Percentiles rank a stretch among this genome's conserved stretches.
Conservation (phyloP, 2,113 vertebrate genomes). For the Gnathonemus echidnorhynchus region DNA sequence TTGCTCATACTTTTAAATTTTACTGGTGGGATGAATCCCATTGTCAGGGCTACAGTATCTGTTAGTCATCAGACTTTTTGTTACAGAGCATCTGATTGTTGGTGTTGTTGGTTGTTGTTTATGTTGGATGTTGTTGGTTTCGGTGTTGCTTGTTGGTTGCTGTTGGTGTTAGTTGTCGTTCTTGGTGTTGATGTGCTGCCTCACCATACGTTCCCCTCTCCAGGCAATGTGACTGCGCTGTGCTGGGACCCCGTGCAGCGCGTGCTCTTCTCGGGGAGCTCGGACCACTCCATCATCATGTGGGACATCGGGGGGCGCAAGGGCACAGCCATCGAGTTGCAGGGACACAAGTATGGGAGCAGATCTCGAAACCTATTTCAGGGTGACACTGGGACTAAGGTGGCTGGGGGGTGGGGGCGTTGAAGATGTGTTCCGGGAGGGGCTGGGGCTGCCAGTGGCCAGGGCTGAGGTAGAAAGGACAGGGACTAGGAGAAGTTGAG, state of each 20-base stretch:
- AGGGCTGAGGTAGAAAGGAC: neutral
- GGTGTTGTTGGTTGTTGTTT: neutral
- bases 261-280: constrained; percentile 90
- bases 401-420: neutral
- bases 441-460: neutral
- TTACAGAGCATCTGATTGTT: neutral
- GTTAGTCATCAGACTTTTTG: neutral
- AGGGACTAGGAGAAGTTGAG: neutral
- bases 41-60: neutral
- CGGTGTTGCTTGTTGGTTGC: neutral
- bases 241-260: constrained; percentile 91
- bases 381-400: neutral
- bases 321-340: constrained; percentile 94
- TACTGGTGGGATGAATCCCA: neutral
- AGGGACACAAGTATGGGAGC: constrained; percentile 83
- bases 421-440: neutral
- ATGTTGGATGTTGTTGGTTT: neutral
- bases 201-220: constrained; percentile 20
- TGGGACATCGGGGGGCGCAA: constrained; percentile 98
- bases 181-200: neutral
- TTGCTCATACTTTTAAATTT: neutral
- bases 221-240: constrained; percentile 88
- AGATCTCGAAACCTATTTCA: neutral
- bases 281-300: constrained; percentile 97
- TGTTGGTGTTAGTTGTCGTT: neutral